phyloP scores from a whole-genome alignment of 2,797 vertebrate genomes.

The Huso huso region DNA sequence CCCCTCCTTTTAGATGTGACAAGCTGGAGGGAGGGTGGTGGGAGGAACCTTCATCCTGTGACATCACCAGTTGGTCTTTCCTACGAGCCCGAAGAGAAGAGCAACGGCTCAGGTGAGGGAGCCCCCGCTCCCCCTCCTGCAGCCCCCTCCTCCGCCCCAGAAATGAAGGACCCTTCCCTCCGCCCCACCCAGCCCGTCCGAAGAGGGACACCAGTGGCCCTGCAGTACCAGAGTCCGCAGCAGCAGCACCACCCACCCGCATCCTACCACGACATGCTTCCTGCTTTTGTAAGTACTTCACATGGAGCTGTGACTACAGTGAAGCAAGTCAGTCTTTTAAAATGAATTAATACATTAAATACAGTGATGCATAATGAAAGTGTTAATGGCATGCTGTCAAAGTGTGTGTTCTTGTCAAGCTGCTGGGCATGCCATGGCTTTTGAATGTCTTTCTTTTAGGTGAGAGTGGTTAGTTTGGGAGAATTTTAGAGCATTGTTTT shows the following conservation, averaged over 20 bases:
- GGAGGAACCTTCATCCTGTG: conserved; percentile 82
- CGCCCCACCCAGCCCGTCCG: conserved; percentile 81
- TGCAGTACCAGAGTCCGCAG: conserved; percentile 75
- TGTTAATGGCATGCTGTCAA: no score
- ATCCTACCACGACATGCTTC: conserved; percentile 95
- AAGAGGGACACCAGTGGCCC: conserved; percentile 63
- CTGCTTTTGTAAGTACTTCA: conserved; percentile 84
- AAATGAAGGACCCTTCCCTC: conserved; percentile 81
- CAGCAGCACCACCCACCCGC: conserved; percentile 81
- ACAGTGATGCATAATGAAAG: no score
- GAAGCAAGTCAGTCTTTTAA: no score
- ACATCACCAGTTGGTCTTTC: conserved; percentile 49
- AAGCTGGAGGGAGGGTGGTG: conserved; percentile 99
- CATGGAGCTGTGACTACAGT: background rate
- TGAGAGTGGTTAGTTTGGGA: background rate
- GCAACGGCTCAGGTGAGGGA: conserved; percentile 49
- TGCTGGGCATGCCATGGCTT: no score
- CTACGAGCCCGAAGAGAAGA: conserved; percentile 60
- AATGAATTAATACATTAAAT: no score
- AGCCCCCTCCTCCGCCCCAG: conserved; percentile 29
- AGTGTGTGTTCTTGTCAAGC: no score
- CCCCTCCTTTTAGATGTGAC: conserved; percentile 75
- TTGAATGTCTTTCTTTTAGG: background rate
- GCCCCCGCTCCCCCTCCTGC: conserved; percentile 42
- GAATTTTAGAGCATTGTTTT: background rate